A percentile compares a stretch with the other conserved stretches of the same genome.
Evolutionary conservation across 30 jellyfish, hydroid and myxozoan genomes (phyloP).

Genomic region (Rhopilema esculentum): DNA sequence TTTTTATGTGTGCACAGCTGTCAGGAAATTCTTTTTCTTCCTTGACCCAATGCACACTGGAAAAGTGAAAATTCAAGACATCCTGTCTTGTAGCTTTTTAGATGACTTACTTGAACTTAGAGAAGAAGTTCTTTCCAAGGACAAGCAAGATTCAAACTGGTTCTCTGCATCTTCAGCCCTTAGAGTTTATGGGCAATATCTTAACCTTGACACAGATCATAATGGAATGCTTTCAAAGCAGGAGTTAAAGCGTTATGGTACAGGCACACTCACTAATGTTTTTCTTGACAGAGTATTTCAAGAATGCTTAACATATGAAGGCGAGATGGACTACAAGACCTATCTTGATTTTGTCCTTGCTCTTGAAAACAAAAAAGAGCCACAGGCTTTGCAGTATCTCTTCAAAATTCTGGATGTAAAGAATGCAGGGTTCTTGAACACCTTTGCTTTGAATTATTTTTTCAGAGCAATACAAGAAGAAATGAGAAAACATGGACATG

Average conservation of each 20-base stretch:
- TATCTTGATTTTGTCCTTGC: slow-evolving; percentile 98
- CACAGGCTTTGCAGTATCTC: slow-evolving; percentile 95
- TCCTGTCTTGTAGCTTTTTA: slow-evolving; percentile 93
- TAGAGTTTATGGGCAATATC: slow-evolving; percentile 97
- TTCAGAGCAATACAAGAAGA: slow-evolving; percentile 93
- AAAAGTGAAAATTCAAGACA: slow-evolving; percentile 93
- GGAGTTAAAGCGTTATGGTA: slow-evolving; percentile 94
- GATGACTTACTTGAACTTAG: slow-evolving; percentile 97
- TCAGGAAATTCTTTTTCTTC: slow-evolving; percentile 95
- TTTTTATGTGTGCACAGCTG: slow-evolving; percentile 99
- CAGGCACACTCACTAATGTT: slow-evolving; percentile 92
- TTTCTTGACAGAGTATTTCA: slow-evolving; percentile 94
- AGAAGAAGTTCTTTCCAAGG: slow-evolving; percentile 95
- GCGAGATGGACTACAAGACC: slow-evolving; percentile 99
- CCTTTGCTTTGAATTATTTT: slow-evolving; percentile 93
- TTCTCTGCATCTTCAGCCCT: slow-evolving; percentile 98
- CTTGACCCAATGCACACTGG: slow-evolving; percentile 99
- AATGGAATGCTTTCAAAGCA: slow-evolving; percentile 97
- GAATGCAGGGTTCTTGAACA: slow-evolving; percentile 82
- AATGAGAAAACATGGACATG: slow-evolving; percentile 97
- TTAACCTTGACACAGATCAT: slow-evolving; percentile 95
- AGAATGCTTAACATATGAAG: slow-evolving; percentile 98
- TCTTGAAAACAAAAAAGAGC: slow-evolving; percentile 95
- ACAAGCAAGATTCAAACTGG: slow-evolving; percentile 97
- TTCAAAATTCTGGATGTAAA: slow-evolving; percentile 92